Evolutionary conservation across 2,888 invertebrate species (phyloP).

Genomic region (Polydrusus pterygomalis): DNA sequence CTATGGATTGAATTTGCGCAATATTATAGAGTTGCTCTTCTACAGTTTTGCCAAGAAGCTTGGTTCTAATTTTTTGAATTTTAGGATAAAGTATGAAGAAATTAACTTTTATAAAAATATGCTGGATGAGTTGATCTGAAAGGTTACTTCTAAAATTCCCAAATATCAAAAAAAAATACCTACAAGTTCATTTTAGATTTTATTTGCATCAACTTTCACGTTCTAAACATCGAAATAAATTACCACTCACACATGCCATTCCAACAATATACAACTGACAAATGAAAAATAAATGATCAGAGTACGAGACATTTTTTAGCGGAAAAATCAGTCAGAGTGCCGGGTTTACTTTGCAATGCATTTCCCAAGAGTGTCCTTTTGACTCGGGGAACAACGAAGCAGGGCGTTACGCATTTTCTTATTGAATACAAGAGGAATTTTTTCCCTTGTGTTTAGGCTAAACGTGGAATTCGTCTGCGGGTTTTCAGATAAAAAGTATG

Average conservation of each 20-base stretch:
- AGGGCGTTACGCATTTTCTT: conserved; percentile 55
- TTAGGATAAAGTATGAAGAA: too few relatives aligned
- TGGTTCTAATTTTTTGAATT: too few relatives aligned
- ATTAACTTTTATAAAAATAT: too few relatives aligned
- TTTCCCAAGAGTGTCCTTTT: conserved; percentile 52
- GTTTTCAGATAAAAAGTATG: conserved; percentile 37
- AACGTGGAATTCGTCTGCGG: conserved; percentile 42
- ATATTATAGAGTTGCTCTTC: too few relatives aligned
- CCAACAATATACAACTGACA: conserved; percentile 32
- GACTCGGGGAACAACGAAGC: conserved; percentile 44
- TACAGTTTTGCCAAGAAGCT: too few relatives aligned
- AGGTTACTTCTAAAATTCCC: too few relatives aligned
- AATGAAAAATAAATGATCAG: conserved; percentile 54
- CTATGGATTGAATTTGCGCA: too few relatives aligned
- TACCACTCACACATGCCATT: conserved; percentile 29
- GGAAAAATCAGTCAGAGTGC: conserved; percentile 53
- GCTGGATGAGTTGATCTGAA: too few relatives aligned
- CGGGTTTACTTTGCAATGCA: conserved; percentile 56
- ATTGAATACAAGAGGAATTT: conserved; percentile 54
- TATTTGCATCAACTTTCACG: too few relatives aligned
- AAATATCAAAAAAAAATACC: too few relatives aligned
- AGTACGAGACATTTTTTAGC: conserved; percentile 51
- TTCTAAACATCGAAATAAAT: conserved; percentile 25
- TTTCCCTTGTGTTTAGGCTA: conserved; percentile 39
- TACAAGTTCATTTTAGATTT: too few relatives aligned